phyloP scores from a whole-genome alignment of 2,888 invertebrate genomes.

The Hermodice carunculata region DNA sequence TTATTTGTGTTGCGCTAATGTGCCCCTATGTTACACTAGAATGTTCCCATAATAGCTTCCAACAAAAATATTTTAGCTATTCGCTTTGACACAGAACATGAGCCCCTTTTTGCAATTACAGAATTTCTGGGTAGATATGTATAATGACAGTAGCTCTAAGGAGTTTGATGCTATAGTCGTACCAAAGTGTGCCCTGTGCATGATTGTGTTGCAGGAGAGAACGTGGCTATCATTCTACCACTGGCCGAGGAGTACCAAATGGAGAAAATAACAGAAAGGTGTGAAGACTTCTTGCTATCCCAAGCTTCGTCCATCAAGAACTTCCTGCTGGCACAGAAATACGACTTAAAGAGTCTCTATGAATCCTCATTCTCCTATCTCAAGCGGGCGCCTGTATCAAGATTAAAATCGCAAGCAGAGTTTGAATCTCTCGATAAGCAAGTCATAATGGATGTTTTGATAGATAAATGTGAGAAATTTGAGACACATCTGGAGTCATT shows the following conservation, averaged over 20 bases:
- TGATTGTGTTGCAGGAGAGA: conserved; percentile 35
- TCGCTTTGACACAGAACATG: too few species aligned
- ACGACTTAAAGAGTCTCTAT: conserved; percentile 30
- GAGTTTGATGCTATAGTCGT: too few species aligned
- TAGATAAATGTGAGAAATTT: conserved; percentile 44
- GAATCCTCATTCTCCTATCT: conserved; percentile 41
- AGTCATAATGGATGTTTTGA: conserved; percentile 34
- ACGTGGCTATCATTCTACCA: conserved; percentile 34
- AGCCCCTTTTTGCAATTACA: too few species aligned
- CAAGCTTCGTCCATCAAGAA: conserved; percentile 40
- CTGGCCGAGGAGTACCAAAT: conserved; percentile 46
- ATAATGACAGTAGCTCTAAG: too few species aligned
- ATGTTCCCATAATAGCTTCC: too few species aligned
- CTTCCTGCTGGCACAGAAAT: conserved; percentile 41
- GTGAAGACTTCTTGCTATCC: conserved; percentile 39
- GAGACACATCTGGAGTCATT: conserved; percentile 40
- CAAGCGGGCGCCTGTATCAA: conserved; percentile 36
- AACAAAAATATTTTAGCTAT: too few species aligned
- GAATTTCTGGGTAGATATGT: too few species aligned
- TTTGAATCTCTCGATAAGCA: conserved; percentile 38
- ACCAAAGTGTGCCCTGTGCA: too few species aligned
- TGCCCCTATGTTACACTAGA: too few species aligned
- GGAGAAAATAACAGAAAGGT: conserved; percentile 34
- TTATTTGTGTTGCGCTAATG: background rate
- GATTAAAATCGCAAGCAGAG: conserved; percentile 34